These are phyloP conservation scores for Endotricha flammealis DNA, from an alignment of 2,888 invertebrate genomes.

Conservation along the genomic window DNA sequence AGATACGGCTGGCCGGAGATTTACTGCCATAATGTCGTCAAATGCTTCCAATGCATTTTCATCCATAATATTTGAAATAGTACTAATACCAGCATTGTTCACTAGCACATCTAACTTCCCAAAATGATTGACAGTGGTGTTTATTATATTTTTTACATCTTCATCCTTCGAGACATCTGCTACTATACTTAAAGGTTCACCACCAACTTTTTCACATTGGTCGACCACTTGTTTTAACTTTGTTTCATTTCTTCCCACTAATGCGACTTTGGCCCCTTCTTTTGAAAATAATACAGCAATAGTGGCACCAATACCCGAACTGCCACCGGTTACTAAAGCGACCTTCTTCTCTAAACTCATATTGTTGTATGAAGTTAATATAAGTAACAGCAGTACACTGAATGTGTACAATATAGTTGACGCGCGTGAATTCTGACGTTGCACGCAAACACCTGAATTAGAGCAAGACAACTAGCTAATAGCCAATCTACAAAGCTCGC, in stretches of 20 bases:
- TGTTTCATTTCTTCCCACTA: constrained; percentile 12
- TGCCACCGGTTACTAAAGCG: constrained; percentile 11
- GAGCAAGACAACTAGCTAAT: too few relatives aligned
- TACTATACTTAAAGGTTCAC: constrained; percentile 24
- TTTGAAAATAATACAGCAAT: constrained; percentile 13
- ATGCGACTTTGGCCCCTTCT: constrained; percentile 11
- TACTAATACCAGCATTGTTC: constrained; percentile 32
- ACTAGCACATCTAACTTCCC: constrained; percentile 35
- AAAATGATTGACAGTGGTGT: constrained; percentile 23
- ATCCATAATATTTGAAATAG: constrained; percentile 22
- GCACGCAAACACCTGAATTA: too few relatives aligned
- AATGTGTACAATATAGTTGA: too few relatives aligned
- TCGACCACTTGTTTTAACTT: constrained; percentile 15
- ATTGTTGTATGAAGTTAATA: too few relatives aligned
- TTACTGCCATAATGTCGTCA: constrained; percentile 29
- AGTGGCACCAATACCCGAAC: constrained; percentile 15
- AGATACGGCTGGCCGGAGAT: constrained; percentile 31
- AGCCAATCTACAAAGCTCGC: too few relatives aligned
- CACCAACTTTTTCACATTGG: constrained; percentile 24
- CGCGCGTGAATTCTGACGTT: too few relatives aligned
- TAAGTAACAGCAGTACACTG: too few relatives aligned
- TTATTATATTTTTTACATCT: constrained; percentile 25
- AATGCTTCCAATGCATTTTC: constrained; percentile 27
- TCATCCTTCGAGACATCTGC: constrained; percentile 30
- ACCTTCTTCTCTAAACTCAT: constrained; percentile 12